phyloP scores from a whole-genome alignment of 2,888 invertebrate species.

The Torymus tubicola region DNA sequence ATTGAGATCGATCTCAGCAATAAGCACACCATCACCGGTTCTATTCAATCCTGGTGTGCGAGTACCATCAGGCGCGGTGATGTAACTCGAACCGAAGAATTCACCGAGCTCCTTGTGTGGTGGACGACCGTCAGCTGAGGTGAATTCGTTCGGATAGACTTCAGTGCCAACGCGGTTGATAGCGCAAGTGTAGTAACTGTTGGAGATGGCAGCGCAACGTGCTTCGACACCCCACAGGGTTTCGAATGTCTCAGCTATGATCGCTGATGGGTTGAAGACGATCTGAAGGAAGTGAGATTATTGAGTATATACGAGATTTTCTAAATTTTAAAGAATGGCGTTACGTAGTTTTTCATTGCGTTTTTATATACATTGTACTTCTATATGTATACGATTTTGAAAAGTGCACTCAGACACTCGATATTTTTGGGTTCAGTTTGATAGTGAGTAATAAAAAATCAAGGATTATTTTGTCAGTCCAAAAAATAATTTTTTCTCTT shows the following conservation, averaged over 20 bases:
- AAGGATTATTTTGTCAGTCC: no score
- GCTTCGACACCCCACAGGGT: constrained; percentile 98
- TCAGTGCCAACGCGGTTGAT: constrained; percentile 97
- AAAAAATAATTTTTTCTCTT: no score
- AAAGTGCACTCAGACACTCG: no score
- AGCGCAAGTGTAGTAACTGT: constrained; percentile 95
- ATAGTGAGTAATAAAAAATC: no score
- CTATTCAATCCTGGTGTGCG: constrained; percentile 92
- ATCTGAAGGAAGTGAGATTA: constrained; percentile 77
- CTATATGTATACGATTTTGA: no score
- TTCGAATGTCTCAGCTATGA: constrained; percentile 83
- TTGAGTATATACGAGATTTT: no score
- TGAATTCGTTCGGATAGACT: constrained; percentile 87
- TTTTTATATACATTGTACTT: no score
- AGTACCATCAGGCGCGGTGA: constrained; percentile 94
- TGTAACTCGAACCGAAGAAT: constrained; percentile 97
- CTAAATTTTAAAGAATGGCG: no score
- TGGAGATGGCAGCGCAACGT: constrained; percentile 96
- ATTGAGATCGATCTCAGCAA: constrained; percentile 94
- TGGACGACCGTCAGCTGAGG: constrained; percentile 88
- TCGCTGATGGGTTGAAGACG: constrained; percentile 99
- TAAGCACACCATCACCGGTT: constrained; percentile 87
- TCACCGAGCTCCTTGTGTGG: constrained; percentile 89
- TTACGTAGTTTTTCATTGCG: no score
- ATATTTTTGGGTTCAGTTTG: no score